Base-by-base conservation (phyloP, 2,797 vertebrate genomes). In the Remorina albescens region DNA sequence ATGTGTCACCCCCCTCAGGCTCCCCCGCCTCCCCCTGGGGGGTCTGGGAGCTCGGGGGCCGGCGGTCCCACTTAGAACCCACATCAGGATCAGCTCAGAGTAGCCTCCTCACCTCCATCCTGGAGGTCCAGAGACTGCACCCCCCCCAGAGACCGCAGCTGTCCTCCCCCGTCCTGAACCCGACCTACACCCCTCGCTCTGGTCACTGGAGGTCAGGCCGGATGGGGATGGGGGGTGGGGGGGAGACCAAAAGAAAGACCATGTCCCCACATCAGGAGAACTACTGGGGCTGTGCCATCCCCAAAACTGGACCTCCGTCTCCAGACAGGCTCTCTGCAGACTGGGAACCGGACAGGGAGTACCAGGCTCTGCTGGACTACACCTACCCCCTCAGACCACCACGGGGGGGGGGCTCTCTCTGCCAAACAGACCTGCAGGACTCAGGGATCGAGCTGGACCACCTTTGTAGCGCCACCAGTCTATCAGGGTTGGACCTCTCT, bases 231-330 rank as follows among this genome's bases (percentile, higher is more conserved):
- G 32, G 9, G 16, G 37, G 21, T 6, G 19, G 34, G 21, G 32
- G 2, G 42, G 70, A 74, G 8, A 64, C 12, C 19, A 41, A 85
- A 34, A 66, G 39, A 26, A 55, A 25, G 3, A 54, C 67, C 41
- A 81, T 83, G 80, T 93, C 95, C 0, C 88, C 93, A 6, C 90
- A 94, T 78, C 95, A 96, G 81, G 92, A 93, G 0, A 91, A 96
- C 77, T 97, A 97, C 89, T 97, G 98, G 97, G 94, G 95, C 0
- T 97, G 95, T 50, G 95, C 95, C 63, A 95, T 98, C 25, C 97
- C 97, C 0, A 93, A 93, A 63, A 86, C 91, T 0, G 74, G 93
- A 41, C 96, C 95, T 23, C 96, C 96, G 0, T 96, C 95, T 34
- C 93, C 95, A 0, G 90, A 98, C 84, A 94, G 96, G 12, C 83